These are phyloP conservation scores for Pygmarrhopalites habei DNA, from an alignment of 1,140 invertebrate species.

Conservation along the genomic window DNA sequence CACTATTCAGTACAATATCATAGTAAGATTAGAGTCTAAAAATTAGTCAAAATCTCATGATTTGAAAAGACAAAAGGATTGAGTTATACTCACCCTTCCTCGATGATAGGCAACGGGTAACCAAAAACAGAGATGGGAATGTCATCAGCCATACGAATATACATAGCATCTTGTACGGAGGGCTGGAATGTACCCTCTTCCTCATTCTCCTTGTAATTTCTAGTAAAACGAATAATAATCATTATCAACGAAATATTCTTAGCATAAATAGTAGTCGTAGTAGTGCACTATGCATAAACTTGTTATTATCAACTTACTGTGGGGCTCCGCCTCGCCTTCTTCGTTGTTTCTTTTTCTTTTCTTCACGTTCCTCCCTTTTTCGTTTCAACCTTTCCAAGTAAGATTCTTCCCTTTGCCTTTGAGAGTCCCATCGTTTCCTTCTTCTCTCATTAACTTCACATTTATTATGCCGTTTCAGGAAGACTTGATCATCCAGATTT, in stretches of 20 bases:
- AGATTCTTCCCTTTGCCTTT: slow-evolving; percentile 18
- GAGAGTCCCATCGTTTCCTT: slow-evolving; percentile 25
- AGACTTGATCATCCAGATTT: slow-evolving; percentile 8
- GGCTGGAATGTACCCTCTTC: slow-evolving; percentile 18
- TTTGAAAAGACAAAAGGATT: too few relatives aligned
- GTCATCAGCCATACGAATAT: slow-evolving; percentile 10
- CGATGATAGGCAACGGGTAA: slow-evolving; percentile 16
- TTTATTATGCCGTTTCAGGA: slow-evolving; percentile 17
- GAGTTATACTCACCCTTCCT: slow-evolving; percentile 15
- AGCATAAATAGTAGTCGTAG: background rate
- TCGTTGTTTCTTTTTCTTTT: background rate
- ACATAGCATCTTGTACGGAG: slow-evolving; percentile 1
- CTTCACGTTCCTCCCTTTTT: slow-evolving; percentile 1
- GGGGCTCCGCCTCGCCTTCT: background rate
- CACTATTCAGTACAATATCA: too few relatives aligned
- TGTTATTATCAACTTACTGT: slow-evolving; percentile 1
- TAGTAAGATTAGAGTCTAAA: too few relatives aligned
- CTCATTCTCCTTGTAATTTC: slow-evolving; percentile 5
- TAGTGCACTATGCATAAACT: background rate
- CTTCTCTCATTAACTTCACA: slow-evolving; percentile 19
- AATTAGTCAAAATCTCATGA: too few relatives aligned
- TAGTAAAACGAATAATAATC: background rate
- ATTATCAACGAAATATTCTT: slow-evolving; percentile 1
- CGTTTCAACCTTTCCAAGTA: slow-evolving; percentile 18
- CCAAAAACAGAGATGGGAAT: slow-evolving; percentile 22